phyloP scores from a whole-genome alignment of 2,888 invertebrate species.

The Nymphalis c-album region DNA sequence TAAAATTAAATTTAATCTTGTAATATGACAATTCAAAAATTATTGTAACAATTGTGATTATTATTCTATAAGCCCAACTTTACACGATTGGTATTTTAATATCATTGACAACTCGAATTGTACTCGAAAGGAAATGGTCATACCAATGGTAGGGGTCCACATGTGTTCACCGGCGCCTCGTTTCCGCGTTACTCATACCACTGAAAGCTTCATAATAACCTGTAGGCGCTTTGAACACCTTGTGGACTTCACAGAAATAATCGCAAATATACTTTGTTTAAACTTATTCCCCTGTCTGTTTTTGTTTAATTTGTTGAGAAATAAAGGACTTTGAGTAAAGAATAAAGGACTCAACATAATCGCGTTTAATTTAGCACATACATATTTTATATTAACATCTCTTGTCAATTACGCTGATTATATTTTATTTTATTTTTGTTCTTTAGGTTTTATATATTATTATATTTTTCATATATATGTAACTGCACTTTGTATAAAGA shows the following conservation, averaged over 20 bases:
- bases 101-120: background rate
- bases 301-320: background rate
- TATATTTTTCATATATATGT: no score
- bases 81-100: background rate
- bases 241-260: conserved; percentile 13
- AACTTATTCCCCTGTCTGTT: background rate
- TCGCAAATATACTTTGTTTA: conserved; percentile 12
- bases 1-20: no score
- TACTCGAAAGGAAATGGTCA: background rate
- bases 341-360: no score
- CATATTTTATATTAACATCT: no score
- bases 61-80: no score
- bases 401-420: no score
- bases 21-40: no score
- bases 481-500: no score
- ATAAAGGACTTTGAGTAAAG: background rate
- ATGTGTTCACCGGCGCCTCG: conserved; percentile 20
- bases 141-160: background rate
- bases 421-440: no score
- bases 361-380: no score
- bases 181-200: conserved; percentile 22
- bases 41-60: no score
- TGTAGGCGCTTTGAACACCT: conserved; percentile 14
- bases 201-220: conserved; percentile 27
- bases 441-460: no score